Evolutionary conservation across 2,888 invertebrate species (phyloP).

Genomic region (Synergus umbraculus): DNA sequence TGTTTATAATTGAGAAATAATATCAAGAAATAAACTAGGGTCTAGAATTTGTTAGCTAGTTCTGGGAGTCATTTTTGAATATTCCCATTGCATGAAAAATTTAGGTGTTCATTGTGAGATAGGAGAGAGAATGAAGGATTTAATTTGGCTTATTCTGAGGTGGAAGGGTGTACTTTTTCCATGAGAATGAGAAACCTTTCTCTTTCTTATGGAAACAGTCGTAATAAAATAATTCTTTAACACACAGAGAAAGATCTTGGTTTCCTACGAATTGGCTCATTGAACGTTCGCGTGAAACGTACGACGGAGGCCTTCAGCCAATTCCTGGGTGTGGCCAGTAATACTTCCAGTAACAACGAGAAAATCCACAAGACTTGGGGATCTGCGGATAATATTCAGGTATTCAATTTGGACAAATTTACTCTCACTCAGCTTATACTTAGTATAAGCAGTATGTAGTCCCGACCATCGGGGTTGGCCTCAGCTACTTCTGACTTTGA

Average conservation of each 20-base stretch:
- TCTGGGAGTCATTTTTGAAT: not conserved
- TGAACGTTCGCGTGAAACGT: constrained; percentile 94
- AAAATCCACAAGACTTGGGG: constrained; percentile 93
- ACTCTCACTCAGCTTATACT: not conserved
- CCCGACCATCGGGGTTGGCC: too few relatives aligned
- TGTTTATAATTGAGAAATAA: not conserved
- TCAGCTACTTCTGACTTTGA: too few relatives aligned
- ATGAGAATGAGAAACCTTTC: not conserved
- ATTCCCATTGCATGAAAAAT: not conserved
- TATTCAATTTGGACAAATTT: constrained; percentile 58
- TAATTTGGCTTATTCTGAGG: not conserved
- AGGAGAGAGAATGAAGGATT: not conserved
- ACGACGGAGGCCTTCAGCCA: constrained; percentile 95
- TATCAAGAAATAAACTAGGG: not conserved
- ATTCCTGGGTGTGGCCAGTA: constrained; percentile 87
- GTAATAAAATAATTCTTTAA: constrained; percentile 39
- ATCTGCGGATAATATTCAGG: constrained; percentile 91
- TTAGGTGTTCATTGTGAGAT: not conserved
- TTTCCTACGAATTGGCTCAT: constrained; percentile 93
- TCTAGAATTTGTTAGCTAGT: not conserved
- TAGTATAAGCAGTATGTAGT: too few relatives aligned
- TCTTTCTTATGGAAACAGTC: constrained; percentile 32
- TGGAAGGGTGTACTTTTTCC: not conserved
- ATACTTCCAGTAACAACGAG: constrained; percentile 79
- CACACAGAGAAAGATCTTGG: constrained; percentile 90